phyloP scores from a whole-genome alignment of 2,797 vertebrate species.

The Merluccius polli region DNA sequence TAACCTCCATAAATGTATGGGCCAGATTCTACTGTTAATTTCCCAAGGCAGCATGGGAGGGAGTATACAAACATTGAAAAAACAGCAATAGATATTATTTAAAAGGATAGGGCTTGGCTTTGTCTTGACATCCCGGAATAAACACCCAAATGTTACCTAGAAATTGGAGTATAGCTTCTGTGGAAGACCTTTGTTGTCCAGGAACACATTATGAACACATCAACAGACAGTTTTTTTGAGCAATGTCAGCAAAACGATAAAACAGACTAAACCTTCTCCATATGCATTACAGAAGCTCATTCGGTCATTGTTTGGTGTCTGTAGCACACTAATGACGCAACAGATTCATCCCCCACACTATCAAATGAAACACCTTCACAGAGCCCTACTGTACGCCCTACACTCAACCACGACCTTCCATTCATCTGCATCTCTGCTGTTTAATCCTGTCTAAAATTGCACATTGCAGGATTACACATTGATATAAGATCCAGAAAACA shows the following conservation, averaged over 20 bases:
- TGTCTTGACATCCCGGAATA: background rate
- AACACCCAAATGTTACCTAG: background rate
- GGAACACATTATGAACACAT: background rate
- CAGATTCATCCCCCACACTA: background rate
- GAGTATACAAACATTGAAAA: background rate
- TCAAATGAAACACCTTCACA: background rate
- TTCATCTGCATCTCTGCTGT: conserved; percentile 23
- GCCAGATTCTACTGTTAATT: background rate
- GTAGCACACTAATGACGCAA: background rate
- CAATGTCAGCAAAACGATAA: background rate
- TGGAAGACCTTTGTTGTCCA: background rate
- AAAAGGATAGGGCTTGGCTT: background rate
- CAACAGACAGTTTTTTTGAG: background rate
- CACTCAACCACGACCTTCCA: background rate
- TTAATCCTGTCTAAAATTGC: conserved; percentile 21
- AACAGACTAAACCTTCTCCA: background rate
- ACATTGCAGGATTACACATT: conserved; percentile 63
- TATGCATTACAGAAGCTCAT: background rate
- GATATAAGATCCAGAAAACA: conserved; percentile 26
- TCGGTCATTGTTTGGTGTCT: background rate
- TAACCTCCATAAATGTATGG: background rate
- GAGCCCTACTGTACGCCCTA: background rate
- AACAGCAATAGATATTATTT: background rate
- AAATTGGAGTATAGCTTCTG: background rate
- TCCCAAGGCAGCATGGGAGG: background rate